Evolutionary conservation across 2,113 vertebrate genomes (phyloP).

Genomic region (Pelvicachromis taeniatus): DNA sequence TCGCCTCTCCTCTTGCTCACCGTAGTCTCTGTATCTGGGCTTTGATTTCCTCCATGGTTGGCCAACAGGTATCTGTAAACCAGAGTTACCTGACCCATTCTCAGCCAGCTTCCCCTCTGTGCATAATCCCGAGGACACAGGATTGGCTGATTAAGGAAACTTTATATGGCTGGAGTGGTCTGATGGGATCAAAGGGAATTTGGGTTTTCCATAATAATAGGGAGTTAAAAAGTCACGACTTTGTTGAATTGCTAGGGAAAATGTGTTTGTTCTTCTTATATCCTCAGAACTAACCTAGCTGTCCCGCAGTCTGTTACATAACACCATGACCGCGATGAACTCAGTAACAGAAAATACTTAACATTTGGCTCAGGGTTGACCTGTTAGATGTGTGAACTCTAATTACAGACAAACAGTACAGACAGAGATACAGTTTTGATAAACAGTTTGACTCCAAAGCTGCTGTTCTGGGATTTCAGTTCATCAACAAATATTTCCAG

Average conservation of each 20-base stretch:
- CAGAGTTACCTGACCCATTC: slow-evolving; percentile 55
- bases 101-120: slow-evolving; percentile 4
- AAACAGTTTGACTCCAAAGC: not conserved
- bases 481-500: not conserved
- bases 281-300: not conserved
- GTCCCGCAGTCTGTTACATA: not conserved
- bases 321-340: not conserved
- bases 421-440: not conserved
- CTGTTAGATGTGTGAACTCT: not conserved
- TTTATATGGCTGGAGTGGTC: slow-evolving; percentile 48
- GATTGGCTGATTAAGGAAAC: slow-evolving; percentile 58
- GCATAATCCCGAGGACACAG: slow-evolving; percentile 48
- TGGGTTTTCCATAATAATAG: not conserved
- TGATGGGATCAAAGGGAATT: slow-evolving; percentile 33
- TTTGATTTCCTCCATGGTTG: slow-evolving; percentile 69
- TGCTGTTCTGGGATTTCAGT: not conserved
- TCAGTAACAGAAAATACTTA: not conserved
- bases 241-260: not conserved
- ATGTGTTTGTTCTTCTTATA: not conserved
- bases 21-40: slow-evolving; percentile 46
- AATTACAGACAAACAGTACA: not conserved
- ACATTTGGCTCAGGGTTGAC: not conserved
- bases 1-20: slow-evolving; percentile 44
- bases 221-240: slow-evolving; percentile 5
- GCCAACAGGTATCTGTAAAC: slow-evolving; percentile 65